Evolutionary conservation across 2,888 invertebrate genomes (phyloP).

Genomic region (Bugulina stolonifera): DNA sequence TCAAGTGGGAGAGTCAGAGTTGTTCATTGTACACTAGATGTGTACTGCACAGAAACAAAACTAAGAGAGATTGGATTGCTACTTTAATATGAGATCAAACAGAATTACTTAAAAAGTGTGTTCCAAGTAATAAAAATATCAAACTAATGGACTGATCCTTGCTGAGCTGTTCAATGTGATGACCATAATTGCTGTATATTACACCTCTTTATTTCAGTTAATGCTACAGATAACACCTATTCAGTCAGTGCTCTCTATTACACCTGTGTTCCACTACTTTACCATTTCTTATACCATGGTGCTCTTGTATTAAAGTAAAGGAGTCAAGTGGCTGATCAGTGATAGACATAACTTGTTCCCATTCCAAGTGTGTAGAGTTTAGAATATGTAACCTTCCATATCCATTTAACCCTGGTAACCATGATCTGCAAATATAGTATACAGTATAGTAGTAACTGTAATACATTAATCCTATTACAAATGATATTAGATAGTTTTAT

Average conservation of each 20-base stretch:
- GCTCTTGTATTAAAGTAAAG: background rate
- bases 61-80: too few species aligned
- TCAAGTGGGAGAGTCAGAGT: too few species aligned
- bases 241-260: background rate
- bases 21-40: too few species aligned
- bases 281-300: background rate
- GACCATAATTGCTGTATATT: background rate
- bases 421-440: background rate
- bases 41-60: too few species aligned
- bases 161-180: too few species aligned
- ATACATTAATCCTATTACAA: too few species aligned
- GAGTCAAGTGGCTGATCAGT: constrained; percentile 2
- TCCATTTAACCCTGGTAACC: constrained; percentile 19
- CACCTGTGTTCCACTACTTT: background rate
- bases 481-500: too few species aligned
- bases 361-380: constrained; percentile 10
- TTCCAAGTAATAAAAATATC: too few species aligned
- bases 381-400: constrained; percentile 1
- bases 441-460: background rate
- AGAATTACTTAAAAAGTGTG: too few species aligned
- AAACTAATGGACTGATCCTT: too few species aligned
- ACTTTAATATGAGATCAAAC: too few species aligned
- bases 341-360: constrained; percentile 21
- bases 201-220: background rate
- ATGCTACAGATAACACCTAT: background rate